phyloP scores from a whole-genome alignment of 2,113 vertebrate genomes.

The Baryphthengus martii region DNA sequence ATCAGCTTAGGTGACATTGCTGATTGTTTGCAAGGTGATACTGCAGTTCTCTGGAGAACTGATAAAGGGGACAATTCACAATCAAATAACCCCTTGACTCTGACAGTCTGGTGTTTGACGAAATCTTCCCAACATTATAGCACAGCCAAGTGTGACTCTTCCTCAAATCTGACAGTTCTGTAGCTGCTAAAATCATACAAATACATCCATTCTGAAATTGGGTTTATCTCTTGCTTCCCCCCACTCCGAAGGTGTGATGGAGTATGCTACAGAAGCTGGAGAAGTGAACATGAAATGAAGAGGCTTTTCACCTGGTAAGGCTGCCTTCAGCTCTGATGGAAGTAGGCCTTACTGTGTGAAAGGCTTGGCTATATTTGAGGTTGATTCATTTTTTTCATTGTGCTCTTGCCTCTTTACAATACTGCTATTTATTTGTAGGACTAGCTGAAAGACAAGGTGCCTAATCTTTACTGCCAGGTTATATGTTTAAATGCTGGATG shows the following conservation, averaged over 20 bases:
- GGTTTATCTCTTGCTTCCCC: background rate
- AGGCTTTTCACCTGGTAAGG: background rate
- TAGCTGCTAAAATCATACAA: background rate
- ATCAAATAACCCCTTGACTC: background rate
- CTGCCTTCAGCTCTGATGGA: background rate
- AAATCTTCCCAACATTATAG: background rate
- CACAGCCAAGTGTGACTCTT: background rate
- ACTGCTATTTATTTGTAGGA: background rate
- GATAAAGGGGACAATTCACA: background rate
- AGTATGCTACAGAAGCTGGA: background rate
- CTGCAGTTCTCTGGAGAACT: background rate
- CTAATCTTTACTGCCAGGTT: background rate
- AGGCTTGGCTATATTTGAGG: background rate
- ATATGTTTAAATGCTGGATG: background rate
- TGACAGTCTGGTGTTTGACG: background rate
- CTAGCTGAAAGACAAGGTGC: background rate
- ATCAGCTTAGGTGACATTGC: accelerated
- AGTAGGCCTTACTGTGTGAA: background rate
- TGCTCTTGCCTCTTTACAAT: background rate
- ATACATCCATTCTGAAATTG: background rate
- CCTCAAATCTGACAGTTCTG: background rate
- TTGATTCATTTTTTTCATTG: background rate
- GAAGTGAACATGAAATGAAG: background rate
- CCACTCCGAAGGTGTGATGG: background rate
- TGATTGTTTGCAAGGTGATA: background rate